Conservation (phyloP, 2,888 invertebrate genomes). For the Pycnomerus fuliginosus region DNA sequence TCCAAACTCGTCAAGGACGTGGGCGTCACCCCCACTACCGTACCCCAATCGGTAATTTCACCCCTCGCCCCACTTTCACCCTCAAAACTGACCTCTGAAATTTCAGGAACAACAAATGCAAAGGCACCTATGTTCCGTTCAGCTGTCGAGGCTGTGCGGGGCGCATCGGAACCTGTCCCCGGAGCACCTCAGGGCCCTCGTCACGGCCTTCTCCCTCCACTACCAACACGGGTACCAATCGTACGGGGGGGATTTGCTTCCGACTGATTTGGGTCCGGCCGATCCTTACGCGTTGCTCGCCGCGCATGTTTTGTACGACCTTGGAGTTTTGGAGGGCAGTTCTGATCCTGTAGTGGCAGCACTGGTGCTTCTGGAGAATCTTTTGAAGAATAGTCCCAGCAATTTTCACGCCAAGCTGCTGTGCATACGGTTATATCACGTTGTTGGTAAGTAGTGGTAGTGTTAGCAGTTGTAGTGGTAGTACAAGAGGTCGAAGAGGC, state of each 20-base stretch:
- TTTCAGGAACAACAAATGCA: conserved; percentile 72
- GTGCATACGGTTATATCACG: conserved; percentile 77
- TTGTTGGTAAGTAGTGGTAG: conserved; percentile 65
- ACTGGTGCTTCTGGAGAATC: conserved; percentile 70
- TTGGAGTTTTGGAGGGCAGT: conserved; percentile 57
- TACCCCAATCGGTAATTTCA: conserved; percentile 65
- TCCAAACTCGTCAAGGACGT: conserved; percentile 63
- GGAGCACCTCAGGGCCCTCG: conserved; percentile 60
- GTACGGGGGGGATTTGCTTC: conserved; percentile 59
- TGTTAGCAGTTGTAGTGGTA: too few relatives aligned
- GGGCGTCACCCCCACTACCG: conserved; percentile 63
- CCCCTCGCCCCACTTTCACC: too few relatives aligned
- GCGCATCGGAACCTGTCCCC: conserved; percentile 59
- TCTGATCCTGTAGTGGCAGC: conserved; percentile 63
- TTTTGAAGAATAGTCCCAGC: conserved; percentile 74
- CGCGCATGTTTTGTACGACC: conserved; percentile 66
- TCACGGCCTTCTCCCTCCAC: conserved; percentile 62
- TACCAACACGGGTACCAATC: conserved; percentile 64
- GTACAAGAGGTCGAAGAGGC: too few relatives aligned
- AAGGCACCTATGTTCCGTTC: conserved; percentile 76
- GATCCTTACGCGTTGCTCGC: conserved; percentile 82
- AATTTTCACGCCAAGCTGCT: conserved; percentile 89
- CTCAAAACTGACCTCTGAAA: conserved; percentile 1
- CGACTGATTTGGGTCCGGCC: conserved; percentile 71
- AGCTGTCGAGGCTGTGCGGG: conserved; percentile 73